Base-by-base conservation (phyloP, 2,797 vertebrate species). In the Garrulus glandarius region DNA sequence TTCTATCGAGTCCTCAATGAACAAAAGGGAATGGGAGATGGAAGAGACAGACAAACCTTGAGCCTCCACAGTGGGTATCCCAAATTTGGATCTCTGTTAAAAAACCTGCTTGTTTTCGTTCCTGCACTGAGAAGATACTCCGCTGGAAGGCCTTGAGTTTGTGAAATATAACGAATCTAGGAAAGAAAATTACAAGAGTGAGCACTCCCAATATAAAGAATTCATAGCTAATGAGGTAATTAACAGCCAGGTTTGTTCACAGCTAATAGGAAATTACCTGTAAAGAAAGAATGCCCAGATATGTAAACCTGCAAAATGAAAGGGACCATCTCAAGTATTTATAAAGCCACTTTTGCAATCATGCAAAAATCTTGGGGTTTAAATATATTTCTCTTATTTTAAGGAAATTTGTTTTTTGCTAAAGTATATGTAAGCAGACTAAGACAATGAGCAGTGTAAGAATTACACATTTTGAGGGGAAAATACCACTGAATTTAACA, bases 111-210 rank as follows among this genome's bases (percentile, higher is more conserved):
- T 89, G 99, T 99, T 98, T 99, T 99, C 77, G 99, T 99, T 95
- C 99, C 99, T 1, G 99, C 99, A 77, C 99, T 99, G 92, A 99
- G 98, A 94, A 99, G 99, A 96, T 99, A 99, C 97, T 99, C 99
- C 4, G 99, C 99, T 59, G 99, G 99, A 92, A 99, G 98, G 78
- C 99, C 99, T 98, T 99, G 99, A 43, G 99, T 99, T 98, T 99
- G 99, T 41, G 99, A 99, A 97, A 99, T 99, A 81, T 99, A 99
- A 75, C 99, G 99, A 84, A 99, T 99, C 99, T 99, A 97, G 90
- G 92, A 94, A 78, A 80, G 67, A 50, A 84, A 93, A 95, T 50
- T 3, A 12, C 13, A 89, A 65, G 27, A 85, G 47, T 94, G 27
- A 97, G 83, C 69, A 65, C 22, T 77, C 57, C 8, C 29, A 76